Evolutionary conservation across 2,888 invertebrate species (phyloP), one percentile per base, ranked within the genome.

Genomic region (Sarcophaga subvicina): DNA sequence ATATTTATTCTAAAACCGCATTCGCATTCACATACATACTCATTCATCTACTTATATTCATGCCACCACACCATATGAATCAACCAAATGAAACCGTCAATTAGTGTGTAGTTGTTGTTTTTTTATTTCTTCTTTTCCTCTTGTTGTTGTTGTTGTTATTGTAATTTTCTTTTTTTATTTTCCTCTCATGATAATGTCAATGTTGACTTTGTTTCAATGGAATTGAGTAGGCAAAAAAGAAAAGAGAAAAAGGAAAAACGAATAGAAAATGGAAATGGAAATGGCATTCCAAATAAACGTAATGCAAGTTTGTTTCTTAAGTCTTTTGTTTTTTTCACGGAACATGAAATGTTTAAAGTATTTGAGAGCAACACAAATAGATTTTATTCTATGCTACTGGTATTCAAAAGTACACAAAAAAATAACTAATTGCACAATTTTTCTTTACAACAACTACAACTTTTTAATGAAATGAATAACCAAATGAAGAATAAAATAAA

Each of bases 161-260:
- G 60, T 20, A 37, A 10, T 59, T 72, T 66, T 66, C 12, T 78
- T 80, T 62, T 66, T 64, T 77, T 83, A 73, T 86, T 63, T 77
- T 78, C 20, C 69, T 37, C 63, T 86, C 72, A 80, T 69, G 80
- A 77, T 86, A 77, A 83, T 80, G 86, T 86, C 86, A 86, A 73
- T 80, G 73, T 77, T 80, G 66, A 72, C 63, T 80, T 79, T 49
- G 70, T 76, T 79, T 79, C 17, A 62, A 64, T 54, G 54, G 59
- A 81, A 72, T 62, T 47, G 66, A 64, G 59, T 20, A 66, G 49
- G 37, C 10, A 59, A 8, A 49, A 84, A 54, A 49, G 10, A 37
- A 10, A 37, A 37, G 2, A 37, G 37, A 27, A 27, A 27, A 49
- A 49, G 3, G 49, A 49, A 49, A 49, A 25, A 5, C 11, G 71